Percentiles rank a stretch among this genome's conserved stretches.
phyloP scores from a whole-genome alignment of 2,888 invertebrate species.

The Athalia cordata region DNA sequence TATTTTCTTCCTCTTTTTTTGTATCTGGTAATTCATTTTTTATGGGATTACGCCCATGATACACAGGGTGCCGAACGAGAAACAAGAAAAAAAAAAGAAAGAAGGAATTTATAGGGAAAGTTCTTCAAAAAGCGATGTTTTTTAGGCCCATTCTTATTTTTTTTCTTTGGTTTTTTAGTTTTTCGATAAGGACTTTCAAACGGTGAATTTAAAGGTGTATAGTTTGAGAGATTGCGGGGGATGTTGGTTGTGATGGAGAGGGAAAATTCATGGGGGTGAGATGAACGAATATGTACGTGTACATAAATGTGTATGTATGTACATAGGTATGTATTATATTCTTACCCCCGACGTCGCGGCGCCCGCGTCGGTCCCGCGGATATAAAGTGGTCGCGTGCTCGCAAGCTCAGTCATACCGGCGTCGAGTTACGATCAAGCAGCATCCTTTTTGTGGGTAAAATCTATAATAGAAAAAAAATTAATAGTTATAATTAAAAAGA shows the following conservation, averaged over 20 bases:
- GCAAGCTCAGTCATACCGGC: slow-evolving; percentile 68
- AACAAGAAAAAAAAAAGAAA: no score
- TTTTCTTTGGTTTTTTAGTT: no score
- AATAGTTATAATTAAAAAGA: no score
- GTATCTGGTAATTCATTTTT: no score
- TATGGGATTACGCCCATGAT: no score
- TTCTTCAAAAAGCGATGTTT: no score
- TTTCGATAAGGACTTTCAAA: neutral
- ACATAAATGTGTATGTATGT: no score
- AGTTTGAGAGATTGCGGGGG: slow-evolving; percentile 30
- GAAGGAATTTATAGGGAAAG: no score
- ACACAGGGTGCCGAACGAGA: no score
- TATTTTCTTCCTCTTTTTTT: no score
- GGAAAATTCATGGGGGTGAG: slow-evolving; percentile 5
- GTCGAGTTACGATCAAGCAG: slow-evolving; percentile 56
- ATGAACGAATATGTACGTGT: neutral
- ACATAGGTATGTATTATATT: neutral
- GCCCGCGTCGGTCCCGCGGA: slow-evolving; percentile 50
- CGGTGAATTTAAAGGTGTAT: slow-evolving; percentile 11
- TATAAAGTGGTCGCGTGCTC: slow-evolving; percentile 72
- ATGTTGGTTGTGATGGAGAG: neutral
- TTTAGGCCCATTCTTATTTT: no score
- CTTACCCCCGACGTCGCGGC: slow-evolving; percentile 24
- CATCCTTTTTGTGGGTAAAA: slow-evolving; percentile 8
- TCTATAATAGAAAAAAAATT: no score